These are phyloP conservation scores for Mercenaria mercenaria DNA, from an alignment of 1,140 invertebrate species.

Conservation along the genomic window DNA sequence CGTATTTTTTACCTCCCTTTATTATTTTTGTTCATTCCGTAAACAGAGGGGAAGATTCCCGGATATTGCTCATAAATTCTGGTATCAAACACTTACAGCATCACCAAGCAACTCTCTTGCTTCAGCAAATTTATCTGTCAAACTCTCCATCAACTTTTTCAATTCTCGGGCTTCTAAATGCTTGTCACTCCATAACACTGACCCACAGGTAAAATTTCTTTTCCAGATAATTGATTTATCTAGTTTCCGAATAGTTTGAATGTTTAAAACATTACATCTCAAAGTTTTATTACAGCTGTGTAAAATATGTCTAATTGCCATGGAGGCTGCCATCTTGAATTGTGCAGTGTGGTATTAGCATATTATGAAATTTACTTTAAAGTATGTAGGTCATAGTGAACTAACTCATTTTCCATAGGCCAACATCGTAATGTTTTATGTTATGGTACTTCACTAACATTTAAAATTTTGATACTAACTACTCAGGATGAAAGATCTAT, in stretches of 20 bases:
- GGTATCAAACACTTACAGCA: slow-evolving; percentile 77
- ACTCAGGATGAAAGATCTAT: no score
- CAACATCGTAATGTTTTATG: no score
- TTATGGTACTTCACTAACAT: no score
- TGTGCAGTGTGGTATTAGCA: neutral
- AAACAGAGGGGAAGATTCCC: no score
- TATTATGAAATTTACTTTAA: neutral
- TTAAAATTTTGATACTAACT: no score
- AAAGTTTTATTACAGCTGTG: neutral
- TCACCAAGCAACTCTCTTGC: slow-evolving; percentile 74
- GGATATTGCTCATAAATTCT: no score
- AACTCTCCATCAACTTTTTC: slow-evolving; percentile 69
- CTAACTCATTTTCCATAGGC: no score
- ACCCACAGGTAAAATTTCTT: slow-evolving; percentile 20
- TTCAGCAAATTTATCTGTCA: slow-evolving; percentile 74
- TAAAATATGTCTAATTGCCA: neutral
- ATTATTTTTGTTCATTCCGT: no score
- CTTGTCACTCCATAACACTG: slow-evolving; percentile 14
- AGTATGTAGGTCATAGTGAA: no score
- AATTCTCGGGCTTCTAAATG: slow-evolving; percentile 11
- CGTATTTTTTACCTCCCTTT: no score
- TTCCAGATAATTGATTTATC: neutral
- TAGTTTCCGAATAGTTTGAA: neutral
- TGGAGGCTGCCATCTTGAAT: slow-evolving; percentile 35
- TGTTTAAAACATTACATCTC: no score